Conservation (phyloP, 2,797 vertebrate species). For the Brachymystax lenok region DNA sequence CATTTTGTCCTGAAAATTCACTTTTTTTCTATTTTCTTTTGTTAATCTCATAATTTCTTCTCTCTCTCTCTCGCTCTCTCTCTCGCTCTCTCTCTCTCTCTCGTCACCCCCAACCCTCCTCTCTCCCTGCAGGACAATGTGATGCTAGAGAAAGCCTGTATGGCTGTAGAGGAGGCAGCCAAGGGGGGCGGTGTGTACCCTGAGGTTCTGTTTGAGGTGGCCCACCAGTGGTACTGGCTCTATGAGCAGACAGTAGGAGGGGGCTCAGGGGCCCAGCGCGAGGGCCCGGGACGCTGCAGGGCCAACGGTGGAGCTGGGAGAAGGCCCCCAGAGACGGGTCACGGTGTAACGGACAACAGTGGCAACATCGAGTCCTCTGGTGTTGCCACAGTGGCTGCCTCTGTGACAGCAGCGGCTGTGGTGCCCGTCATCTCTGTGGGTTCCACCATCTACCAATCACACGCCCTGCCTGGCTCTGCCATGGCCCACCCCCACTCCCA, state of each 20-base stretch:
- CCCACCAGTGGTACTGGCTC: conserved; percentile 99
- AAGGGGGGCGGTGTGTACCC: conserved; percentile 98
- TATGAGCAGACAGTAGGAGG: conserved; percentile 96
- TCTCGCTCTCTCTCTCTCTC: no score
- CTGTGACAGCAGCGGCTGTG: conserved; percentile 89
- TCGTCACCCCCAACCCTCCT: neutral
- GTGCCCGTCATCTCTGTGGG: conserved; percentile 97
- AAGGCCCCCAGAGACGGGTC: conserved; percentile 72
- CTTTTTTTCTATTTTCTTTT: neutral
- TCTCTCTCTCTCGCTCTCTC: neutral
- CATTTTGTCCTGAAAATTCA: neutral
- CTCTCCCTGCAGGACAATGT: conserved; percentile 84
- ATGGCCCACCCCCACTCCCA: conserved; percentile 90
- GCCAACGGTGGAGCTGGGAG: conserved; percentile 78
- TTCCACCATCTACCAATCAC: conserved; percentile 94
- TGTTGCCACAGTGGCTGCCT: conserved; percentile 86
- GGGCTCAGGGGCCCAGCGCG: conserved; percentile 83
- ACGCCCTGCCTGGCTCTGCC: conserved; percentile 82
- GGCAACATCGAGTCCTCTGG: conserved; percentile 81
- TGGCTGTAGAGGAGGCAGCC: conserved; percentile 98
- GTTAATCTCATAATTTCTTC: neutral
- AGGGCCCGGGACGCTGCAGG: conserved; percentile 88
- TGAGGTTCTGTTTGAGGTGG: conserved; percentile 97
- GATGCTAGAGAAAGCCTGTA: conserved; percentile 98
- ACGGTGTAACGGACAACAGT: conserved; percentile 73